Conservation (phyloP, 2,113 vertebrate species). For the Pipa parva region DNA sequence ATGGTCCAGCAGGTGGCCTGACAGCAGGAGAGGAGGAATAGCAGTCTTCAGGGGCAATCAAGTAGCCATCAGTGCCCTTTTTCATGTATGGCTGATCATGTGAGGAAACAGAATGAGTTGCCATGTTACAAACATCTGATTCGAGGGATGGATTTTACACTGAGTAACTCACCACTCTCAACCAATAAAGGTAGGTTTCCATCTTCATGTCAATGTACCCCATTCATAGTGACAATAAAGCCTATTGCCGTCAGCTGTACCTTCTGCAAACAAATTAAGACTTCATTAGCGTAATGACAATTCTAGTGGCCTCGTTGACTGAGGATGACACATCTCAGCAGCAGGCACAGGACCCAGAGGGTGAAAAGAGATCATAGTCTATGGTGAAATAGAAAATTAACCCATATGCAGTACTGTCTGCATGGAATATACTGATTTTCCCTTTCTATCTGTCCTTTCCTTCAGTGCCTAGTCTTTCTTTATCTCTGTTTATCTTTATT, state of each 20-base stretch:
- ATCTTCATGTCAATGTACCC: slow-evolving; percentile 49
- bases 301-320: slow-evolving; percentile 5
- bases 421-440: too few species aligned
- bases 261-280: slow-evolving; percentile 57
- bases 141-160: background rate
- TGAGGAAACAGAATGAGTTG: background rate
- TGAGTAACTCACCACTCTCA: background rate
- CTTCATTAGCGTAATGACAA: slow-evolving; percentile 57
- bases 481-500: too few species aligned
- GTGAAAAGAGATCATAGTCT: too few species aligned
- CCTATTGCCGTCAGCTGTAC: slow-evolving; percentile 40
- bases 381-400: too few species aligned
- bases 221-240: slow-evolving; percentile 52
- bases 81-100: slow-evolving; percentile 1
- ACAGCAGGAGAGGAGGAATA: slow-evolving; percentile 27
- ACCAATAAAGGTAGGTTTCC: slow-evolving; percentile 6
- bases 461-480: too few species aligned
- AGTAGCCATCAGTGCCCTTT: background rate
- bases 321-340: background rate
- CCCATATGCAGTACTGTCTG: too few species aligned
- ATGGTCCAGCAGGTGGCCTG: slow-evolving; percentile 10
- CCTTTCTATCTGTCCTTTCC: too few species aligned
- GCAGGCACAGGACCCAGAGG: background rate
- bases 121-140: background rate
- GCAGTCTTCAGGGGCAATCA: background rate